Evolutionary conservation across 2,113 vertebrate genomes (phyloP).

Genomic region (Reinhardtius hippoglossoides): DNA sequence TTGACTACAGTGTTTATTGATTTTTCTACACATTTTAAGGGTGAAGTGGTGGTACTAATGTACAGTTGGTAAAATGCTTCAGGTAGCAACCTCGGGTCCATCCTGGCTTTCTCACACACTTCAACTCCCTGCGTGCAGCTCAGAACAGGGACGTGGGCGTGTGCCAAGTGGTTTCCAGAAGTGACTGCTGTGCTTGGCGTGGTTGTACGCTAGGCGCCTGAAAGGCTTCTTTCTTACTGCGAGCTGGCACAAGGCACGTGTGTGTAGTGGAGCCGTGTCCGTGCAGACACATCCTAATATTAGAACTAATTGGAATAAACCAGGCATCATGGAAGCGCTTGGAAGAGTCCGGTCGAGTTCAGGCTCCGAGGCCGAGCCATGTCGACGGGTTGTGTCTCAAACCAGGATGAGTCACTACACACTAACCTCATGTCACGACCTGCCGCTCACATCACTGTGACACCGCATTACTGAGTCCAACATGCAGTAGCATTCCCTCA

Average conservation of each 20-base stretch:
- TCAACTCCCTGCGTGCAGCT: slow-evolving; percentile 37
- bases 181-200: slow-evolving; percentile 83
- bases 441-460: slow-evolving; percentile 21
- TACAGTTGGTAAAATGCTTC: background rate
- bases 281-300: slow-evolving; percentile 68
- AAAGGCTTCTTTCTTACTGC: slow-evolving; percentile 83
- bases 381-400: slow-evolving; percentile 1
- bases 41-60: background rate
- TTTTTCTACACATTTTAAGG: background rate
- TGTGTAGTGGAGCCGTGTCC: slow-evolving; percentile 49
- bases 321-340: slow-evolving; percentile 29
- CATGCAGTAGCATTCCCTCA: slow-evolving; percentile 62
- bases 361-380: too few relatives aligned
- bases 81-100: slow-evolving; percentile 31
- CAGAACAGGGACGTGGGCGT: slow-evolving; percentile 53
- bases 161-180: slow-evolving; percentile 84
- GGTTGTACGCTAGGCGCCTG: slow-evolving; percentile 53
- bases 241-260: slow-evolving; percentile 44
- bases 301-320: slow-evolving; percentile 61
- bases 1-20: background rate
- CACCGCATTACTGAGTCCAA: slow-evolving; percentile 31
- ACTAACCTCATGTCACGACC: slow-evolving; percentile 34
- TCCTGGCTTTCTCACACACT: slow-evolving; percentile 37
- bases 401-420: slow-evolving; percentile 9
- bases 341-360: background rate